A percentile compares a stretch with the other conserved stretches of the same genome.
Conservation (phyloP, 2,888 invertebrate species). For the Netelia fuscicornis region DNA sequence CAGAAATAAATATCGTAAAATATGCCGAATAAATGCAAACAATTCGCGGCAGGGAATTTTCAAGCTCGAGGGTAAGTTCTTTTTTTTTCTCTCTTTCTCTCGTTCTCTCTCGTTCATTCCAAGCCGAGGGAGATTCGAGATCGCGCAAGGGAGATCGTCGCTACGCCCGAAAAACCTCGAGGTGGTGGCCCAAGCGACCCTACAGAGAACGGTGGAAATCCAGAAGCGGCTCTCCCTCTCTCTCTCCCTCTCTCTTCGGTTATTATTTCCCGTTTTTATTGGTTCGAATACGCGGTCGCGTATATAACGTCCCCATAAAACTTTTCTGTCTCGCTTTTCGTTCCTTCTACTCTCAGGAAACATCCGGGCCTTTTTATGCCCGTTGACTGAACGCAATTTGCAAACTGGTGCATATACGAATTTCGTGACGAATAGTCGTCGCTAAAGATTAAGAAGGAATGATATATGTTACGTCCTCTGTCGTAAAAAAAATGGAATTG, state of each 20-base stretch:
- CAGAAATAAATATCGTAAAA: constrained; percentile 82
- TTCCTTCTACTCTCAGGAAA: constrained; percentile 13
- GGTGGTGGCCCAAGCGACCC: constrained; percentile 56
- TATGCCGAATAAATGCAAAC: constrained; percentile 82
- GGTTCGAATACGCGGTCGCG: constrained; percentile 74
- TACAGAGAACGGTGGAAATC: constrained; percentile 27
- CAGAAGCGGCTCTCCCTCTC: constrained; percentile 55
- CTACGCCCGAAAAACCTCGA: constrained; percentile 34
- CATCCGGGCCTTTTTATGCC: constrained; percentile 58
- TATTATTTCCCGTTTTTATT: constrained; percentile 82
- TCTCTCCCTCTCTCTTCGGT: constrained; percentile 59
- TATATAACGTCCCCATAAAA: constrained; percentile 76
- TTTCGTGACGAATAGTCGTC: constrained; percentile 58
- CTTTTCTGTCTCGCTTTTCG: constrained; percentile 51
- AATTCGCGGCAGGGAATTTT: constrained; percentile 76
- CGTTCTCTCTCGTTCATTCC: not conserved
- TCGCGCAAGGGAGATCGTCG: constrained; percentile 41
- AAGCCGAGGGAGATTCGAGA: constrained; percentile 47
- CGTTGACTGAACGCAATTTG: constrained; percentile 73
- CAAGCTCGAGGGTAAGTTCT: constrained; percentile 51
- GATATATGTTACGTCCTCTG: constrained; percentile 8
- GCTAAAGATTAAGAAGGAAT: constrained; percentile 54
- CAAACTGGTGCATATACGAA: constrained; percentile 70
- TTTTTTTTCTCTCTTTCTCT: constrained; percentile 8
- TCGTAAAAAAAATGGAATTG: constrained; percentile 32